Base-by-base conservation (phyloP, 2,113 vertebrate genomes). In the Astur gentilis region DNA sequence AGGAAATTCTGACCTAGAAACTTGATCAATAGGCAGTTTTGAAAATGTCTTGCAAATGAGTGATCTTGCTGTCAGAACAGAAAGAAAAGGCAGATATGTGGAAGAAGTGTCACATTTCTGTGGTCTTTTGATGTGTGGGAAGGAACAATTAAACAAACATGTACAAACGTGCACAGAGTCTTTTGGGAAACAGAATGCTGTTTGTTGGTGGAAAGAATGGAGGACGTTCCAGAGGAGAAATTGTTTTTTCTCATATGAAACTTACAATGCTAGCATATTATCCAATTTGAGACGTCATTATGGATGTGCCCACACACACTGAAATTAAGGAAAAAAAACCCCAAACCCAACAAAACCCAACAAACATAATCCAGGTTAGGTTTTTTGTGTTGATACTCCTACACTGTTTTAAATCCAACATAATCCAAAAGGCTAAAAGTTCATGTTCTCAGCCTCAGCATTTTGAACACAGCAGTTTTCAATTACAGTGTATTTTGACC, bases 331-430 rank as follows among this genome's bases (percentile, higher is more conserved):
- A 26, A 50, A 64, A 49, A 15, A 45, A 13, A 6, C 11, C 6
- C 32, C 12, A 22, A 49, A 22, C 11, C 22, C 6, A 18, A 50
- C 42, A 16, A 47, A 57, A 27, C 9, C 11, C 34, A 45, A 6
- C 15, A 27, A 3, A 16, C 1, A 12, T 45, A 55, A 17, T 45
- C 8, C 10, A 34, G 3, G 1, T 38, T 52, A 29, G 10, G 1
- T 27, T 44, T 45, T 72, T 27, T 72, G 19, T 44, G 1, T 45
- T 85, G 27, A 16, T 44, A 47, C 26, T 52, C 20, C 11, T 79
- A 10, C 5, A 38, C 10, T 71, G 20, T 70, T 89, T 65, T 69
- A 91, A 69, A 78, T 80, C 6, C 20, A 58, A 3, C 8, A 20
- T 29, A 42, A 8, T 16, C 27, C 12, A 29, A 36, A 79, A 45